Conservation (phyloP, 1,140 invertebrate genomes). For the Geopemphigus sp. region DNA sequence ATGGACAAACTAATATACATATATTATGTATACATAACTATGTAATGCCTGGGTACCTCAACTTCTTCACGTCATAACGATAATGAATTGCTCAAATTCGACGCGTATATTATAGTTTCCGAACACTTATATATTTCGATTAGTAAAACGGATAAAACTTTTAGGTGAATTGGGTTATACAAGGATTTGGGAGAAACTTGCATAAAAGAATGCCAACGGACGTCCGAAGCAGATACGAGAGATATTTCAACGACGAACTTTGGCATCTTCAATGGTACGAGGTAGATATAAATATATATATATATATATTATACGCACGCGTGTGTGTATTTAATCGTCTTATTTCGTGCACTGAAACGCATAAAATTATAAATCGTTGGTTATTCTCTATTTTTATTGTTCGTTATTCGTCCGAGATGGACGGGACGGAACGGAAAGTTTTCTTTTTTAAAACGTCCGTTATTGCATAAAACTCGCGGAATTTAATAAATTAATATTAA, state of each 20-base stretch:
- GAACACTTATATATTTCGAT: neutral
- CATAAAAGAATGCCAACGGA: conserved; percentile 46
- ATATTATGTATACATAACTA: neutral
- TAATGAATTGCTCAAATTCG: conserved; percentile 16
- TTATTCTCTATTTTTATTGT: neutral
- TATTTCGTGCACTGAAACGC: neutral
- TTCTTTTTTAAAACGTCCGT: neutral
- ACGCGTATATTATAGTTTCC: neutral
- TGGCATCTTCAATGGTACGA: conserved; percentile 90
- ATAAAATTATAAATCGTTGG: neutral
- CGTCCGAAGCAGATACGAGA: conserved; percentile 51
- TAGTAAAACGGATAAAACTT: conserved; percentile 42
- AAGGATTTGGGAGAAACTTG: conserved; percentile 46
- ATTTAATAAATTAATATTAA: neutral
- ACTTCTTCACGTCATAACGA: conserved; percentile 12
- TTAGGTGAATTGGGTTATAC: conserved; percentile 50
- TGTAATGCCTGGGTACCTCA: neutral
- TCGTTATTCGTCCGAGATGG: too few relatives aligned
- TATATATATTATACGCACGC: too few relatives aligned
- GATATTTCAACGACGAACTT: conserved; percentile 77
- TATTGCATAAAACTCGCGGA: neutral
- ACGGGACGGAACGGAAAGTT: too few relatives aligned
- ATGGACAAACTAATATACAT: too few relatives aligned
- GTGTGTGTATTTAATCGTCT: too few relatives aligned
- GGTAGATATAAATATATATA: conserved; percentile 61